A percentile compares a stretch with the other conserved stretches of the same genome.
These are phyloP conservation scores for Microplitis manilae DNA, from an alignment of 2,888 invertebrate genomes.

Conservation along the genomic window DNA sequence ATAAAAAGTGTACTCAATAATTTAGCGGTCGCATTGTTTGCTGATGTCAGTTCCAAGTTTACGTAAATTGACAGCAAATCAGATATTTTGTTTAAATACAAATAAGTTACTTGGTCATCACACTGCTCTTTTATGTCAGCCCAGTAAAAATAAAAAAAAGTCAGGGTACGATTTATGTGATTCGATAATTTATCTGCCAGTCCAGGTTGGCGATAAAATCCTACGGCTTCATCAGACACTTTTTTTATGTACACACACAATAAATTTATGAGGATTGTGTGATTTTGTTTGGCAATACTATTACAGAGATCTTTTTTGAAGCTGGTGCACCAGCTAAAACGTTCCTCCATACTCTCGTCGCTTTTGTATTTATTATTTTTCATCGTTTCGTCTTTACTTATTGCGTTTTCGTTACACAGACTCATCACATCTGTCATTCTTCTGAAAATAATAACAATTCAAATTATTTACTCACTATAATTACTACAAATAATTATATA, in stretches of 20 bases:
- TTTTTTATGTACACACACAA: slow-evolving; percentile 63
- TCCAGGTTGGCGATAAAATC: slow-evolving; percentile 57
- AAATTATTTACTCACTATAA: too few relatives aligned
- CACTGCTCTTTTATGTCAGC: slow-evolving; percentile 65
- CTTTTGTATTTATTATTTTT: not conserved
- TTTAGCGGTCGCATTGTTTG: slow-evolving; percentile 58
- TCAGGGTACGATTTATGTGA: slow-evolving; percentile 64
- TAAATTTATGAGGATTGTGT: slow-evolving; percentile 53
- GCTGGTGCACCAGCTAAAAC: slow-evolving; percentile 57
- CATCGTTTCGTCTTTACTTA: not conserved
- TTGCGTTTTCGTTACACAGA: not conserved
- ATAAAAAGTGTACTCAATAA: slow-evolving; percentile 61
- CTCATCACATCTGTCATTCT: not conserved
- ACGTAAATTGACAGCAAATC: slow-evolving; percentile 68
- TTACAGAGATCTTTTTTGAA: slow-evolving; percentile 55
- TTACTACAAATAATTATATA: too few relatives aligned
- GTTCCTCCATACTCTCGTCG: slow-evolving; percentile 41
- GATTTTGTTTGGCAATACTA: slow-evolving; percentile 56
- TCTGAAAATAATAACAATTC: not conserved
- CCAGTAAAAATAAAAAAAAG: slow-evolving; percentile 69
- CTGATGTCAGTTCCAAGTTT: slow-evolving; percentile 68
- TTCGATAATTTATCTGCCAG: slow-evolving; percentile 64
- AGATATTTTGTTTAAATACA: slow-evolving; percentile 69
- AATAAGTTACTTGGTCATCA: slow-evolving; percentile 57
- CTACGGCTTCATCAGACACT: slow-evolving; percentile 59